A percentile compares a stretch with the other conserved stretches of the same genome.
Conservation (phyloP, 2,113 vertebrate genomes). For the Circaetus gallicus region DNA sequence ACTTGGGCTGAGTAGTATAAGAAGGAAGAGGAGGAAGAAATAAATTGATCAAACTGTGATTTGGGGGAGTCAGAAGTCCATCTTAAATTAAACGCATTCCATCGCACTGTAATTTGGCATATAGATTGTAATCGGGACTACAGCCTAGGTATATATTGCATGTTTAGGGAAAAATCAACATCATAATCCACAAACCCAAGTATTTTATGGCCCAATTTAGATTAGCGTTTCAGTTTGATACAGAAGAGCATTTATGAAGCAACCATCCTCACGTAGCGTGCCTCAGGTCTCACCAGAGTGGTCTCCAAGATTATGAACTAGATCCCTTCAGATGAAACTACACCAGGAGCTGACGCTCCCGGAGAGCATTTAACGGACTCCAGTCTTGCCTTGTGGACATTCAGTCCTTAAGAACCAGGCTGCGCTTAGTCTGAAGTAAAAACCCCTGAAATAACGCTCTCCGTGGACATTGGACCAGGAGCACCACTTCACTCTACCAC, state of each 20-base stretch:
- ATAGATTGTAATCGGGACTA: not conserved
- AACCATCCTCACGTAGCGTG: accelerated
- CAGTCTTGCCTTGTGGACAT: accelerated
- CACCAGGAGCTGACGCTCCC: not conserved
- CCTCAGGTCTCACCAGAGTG: not conserved
- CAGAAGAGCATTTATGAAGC: not conserved
- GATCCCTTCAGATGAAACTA: not conserved
- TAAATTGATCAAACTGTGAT: not conserved
- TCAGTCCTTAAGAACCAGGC: not conserved
- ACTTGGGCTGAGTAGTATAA: not conserved
- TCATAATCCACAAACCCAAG: not conserved
- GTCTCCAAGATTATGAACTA: accelerated
- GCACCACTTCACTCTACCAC: not conserved
- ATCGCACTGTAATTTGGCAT: accelerated
- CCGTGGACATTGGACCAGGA: accelerated
- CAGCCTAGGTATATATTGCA: not conserved
- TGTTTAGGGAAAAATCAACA: accelerated
- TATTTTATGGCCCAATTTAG: not conserved
- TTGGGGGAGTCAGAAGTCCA: not conserved
- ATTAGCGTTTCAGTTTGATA: not conserved
- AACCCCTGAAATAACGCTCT: accelerated
- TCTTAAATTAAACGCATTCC: not conserved
- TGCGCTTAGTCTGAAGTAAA: not conserved
- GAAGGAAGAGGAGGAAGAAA: not conserved
- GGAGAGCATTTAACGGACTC: not conserved